phyloP scores from a whole-genome alignment of 2,113 vertebrate genomes.

The Leptocoma aspasia region DNA sequence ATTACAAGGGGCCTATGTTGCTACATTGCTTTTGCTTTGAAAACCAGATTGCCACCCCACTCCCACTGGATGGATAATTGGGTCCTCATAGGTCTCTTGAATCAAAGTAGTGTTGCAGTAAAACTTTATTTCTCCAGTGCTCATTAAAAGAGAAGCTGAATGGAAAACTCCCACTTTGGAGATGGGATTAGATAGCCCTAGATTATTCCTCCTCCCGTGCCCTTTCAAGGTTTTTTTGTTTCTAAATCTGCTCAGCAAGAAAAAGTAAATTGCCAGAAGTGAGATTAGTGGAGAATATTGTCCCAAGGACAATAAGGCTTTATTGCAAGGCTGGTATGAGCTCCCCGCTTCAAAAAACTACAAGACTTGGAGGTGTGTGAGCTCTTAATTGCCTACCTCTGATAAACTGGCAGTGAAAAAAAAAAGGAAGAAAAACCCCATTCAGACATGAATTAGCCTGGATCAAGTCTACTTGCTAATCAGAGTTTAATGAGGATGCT shows the following conservation, averaged over 20 bases:
- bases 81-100: slow-evolving; percentile 71
- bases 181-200: slow-evolving; percentile 74
- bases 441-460: slow-evolving; percentile 74
- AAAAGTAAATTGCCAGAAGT: slow-evolving; percentile 85
- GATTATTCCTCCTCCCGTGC: slow-evolving; percentile 69
- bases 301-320: slow-evolving; percentile 79
- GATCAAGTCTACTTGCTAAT: slow-evolving; percentile 79
- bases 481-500: slow-evolving; percentile 81
- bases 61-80: slow-evolving; percentile 75
- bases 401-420: slow-evolving; percentile 65
- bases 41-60: slow-evolving; percentile 67
- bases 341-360: slow-evolving; percentile 72
- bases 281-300: slow-evolving; percentile 83
- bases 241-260: slow-evolving; percentile 81
- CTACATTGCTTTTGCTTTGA: slow-evolving; percentile 74
- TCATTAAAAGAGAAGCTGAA: slow-evolving; percentile 77
- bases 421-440: slow-evolving; percentile 31
- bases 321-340: slow-evolving; percentile 74
- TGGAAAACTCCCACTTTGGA: slow-evolving; percentile 78
- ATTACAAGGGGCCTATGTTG: slow-evolving; percentile 65
- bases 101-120: slow-evolving; percentile 74
- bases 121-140: slow-evolving; percentile 79
- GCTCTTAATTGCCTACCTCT: slow-evolving; percentile 82
- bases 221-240: slow-evolving; percentile 78
- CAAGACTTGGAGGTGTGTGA: slow-evolving; percentile 78